A percentile compares a stretch with the other conserved stretches of the same genome.
These are phyloP conservation scores for Microplitis mediator DNA, from an alignment of 1,140 invertebrate genomes.

Conservation along the genomic window DNA sequence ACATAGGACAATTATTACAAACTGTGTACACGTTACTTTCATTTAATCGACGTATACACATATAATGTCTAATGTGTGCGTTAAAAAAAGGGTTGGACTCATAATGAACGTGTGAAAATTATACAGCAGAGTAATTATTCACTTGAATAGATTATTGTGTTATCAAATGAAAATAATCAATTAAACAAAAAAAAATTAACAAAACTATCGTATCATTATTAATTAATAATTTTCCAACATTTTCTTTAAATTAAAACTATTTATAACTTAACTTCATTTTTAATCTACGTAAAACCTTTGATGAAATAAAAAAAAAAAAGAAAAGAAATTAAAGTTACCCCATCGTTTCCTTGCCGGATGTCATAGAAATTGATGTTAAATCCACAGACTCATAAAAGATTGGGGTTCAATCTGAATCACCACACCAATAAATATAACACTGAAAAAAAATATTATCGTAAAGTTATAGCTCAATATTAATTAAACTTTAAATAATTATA, in stretches of 20 bases:
- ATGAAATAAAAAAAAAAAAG: background rate
- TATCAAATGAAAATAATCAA: conserved; percentile 10
- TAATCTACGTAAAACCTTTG: background rate
- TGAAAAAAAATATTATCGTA: conserved; percentile 13
- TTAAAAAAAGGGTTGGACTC: conserved; percentile 11
- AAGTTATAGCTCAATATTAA: background rate
- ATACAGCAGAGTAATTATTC: conserved; percentile 8
- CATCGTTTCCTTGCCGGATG: conserved; percentile 59
- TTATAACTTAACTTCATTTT: background rate
- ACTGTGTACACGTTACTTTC: background rate
- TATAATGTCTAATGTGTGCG: background rate
- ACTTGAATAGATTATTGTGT: conserved; percentile 3
- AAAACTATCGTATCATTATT: background rate
- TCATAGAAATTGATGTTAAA: conserved; percentile 52
- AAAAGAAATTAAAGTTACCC: conserved; percentile 46
- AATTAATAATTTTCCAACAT: background rate
- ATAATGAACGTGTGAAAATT: conserved; percentile 12
- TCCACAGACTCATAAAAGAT: conserved; percentile 45
- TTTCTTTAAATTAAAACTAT: background rate
- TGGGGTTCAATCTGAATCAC: conserved; percentile 1
- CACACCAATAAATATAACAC: conserved; percentile 11
- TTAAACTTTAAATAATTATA: background rate
- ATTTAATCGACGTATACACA: conserved; percentile 1
- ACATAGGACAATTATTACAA: background rate
- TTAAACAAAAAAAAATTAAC: background rate